These are phyloP conservation scores for Heteropelma amictum DNA, from an alignment of 2,888 invertebrate species.

Conservation along the genomic window DNA sequence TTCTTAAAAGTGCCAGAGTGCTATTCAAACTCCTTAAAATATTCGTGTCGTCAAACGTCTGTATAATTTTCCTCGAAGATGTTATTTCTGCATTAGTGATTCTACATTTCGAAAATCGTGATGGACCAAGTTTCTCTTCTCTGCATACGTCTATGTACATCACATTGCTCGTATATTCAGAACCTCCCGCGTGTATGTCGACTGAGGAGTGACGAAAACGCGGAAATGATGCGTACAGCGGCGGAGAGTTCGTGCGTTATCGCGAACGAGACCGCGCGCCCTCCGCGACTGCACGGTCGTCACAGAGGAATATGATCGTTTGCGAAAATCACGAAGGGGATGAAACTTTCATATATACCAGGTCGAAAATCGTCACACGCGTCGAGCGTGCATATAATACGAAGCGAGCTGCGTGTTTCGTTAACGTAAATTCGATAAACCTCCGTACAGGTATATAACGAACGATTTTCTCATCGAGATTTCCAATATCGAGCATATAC, in stretches of 20 bases:
- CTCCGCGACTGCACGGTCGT: constrained; percentile 16
- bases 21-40: no score
- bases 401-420: background rate
- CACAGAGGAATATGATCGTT: constrained; percentile 40
- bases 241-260: constrained; percentile 50
- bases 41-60: no score
- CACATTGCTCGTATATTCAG: background rate
- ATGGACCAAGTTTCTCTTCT: background rate
- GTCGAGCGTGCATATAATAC: constrained; percentile 2
- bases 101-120: no score
- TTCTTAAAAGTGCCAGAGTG: no score
- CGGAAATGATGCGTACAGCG: constrained; percentile 28
- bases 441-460: constrained; percentile 1
- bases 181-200: background rate
- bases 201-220: background rate
- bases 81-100: no score
- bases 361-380: constrained; percentile 13
- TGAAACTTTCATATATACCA: constrained; percentile 15
- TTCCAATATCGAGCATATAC: constrained; percentile 42
- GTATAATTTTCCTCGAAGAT: no score
- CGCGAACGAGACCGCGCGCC: constrained; percentile 34
- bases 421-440: constrained; percentile 54
- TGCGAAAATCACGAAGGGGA: constrained; percentile 27
- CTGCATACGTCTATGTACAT: background rate
- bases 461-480: constrained; percentile 30